phyloP scores from a whole-genome alignment of 2,113 vertebrate species.

The Thermophis baileyi region DNA sequence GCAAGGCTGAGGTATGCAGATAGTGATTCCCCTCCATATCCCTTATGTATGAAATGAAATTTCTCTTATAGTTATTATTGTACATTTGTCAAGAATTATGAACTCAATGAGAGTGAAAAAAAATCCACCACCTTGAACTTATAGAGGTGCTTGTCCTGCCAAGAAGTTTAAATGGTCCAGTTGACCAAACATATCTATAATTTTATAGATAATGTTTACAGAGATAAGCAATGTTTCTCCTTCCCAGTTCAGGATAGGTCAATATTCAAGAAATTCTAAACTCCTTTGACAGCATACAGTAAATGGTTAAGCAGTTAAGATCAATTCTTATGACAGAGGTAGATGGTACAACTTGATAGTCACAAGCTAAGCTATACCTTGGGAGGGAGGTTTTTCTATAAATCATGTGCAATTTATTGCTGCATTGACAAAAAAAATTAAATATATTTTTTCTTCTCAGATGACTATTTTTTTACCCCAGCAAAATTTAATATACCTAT shows the following conservation, averaged over 20 bases:
- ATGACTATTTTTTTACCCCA: not conserved
- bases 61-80: not conserved
- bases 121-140: not conserved
- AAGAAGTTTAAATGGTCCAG: not conserved
- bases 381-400: not conserved
- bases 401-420: not conserved
- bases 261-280: not conserved
- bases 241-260: not conserved
- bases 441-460: not conserved
- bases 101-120: not conserved
- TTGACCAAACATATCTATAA: not conserved
- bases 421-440: not conserved
- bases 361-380: not conserved
- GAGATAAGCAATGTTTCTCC: not conserved
- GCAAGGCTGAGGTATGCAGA: not conserved
- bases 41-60: not conserved
- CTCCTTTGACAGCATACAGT: not conserved
- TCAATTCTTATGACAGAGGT: not conserved
- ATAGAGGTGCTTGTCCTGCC: not conserved
- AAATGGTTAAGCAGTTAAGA: not conserved
- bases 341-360: not conserved
- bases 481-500: not conserved
- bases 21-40: no score
- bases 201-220: not conserved
- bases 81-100: not conserved